Evolutionary conservation across 2,888 invertebrate species (phyloP), one percentile per base, ranked within the genome.

Genomic region (Oxyscelio sp.): DNA sequence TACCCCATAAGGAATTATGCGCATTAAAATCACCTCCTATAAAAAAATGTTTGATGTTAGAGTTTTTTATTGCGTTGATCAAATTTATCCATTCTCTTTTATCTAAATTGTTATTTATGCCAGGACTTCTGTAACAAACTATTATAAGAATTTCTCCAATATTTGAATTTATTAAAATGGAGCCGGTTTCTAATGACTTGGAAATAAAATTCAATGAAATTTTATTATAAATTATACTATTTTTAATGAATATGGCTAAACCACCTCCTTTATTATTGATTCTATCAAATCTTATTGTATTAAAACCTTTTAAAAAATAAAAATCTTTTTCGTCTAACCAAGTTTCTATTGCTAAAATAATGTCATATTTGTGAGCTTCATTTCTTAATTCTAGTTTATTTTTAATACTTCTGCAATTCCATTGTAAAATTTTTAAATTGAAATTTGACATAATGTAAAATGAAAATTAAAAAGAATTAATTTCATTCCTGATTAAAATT

Each of bases 41-140:
- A 34, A 34, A 8, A 34, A 4, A 34, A 6, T 34, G 34, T 9
- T 34, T 2, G 11, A 34, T n/a, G 8, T 21, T 48, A 6, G 1
- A 4, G 19, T 21, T 19, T 11, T 21, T 21, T 9, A 48, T 48
- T 9, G 19, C 17, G 21, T 19, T 21, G 4, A 22, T n/a, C 1
- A 54, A 54, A 22, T 13, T 15, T 54, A 11, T 21, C 43, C 48
- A 45, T 38, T 71, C 71, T 6, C 9, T 1, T 0, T 4, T 1
- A 11, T 40, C 34, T 8, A 79, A 6, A 6, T 63, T 38, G 13
- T 71, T 71, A 24, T 48, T 38, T 0, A 0, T 4, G 0, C 1
- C 13, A 11, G 71, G 73, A 13, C 22, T 2, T 58, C 73, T 73
- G 11, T 80, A 80, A 43, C 73, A 73, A 2, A 24, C 58, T 0